Evolutionary conservation across 2,888 invertebrate species (phyloP), one percentile per base, ranked within the genome.

Genomic region (Tubiluchus corallicola): DNA sequence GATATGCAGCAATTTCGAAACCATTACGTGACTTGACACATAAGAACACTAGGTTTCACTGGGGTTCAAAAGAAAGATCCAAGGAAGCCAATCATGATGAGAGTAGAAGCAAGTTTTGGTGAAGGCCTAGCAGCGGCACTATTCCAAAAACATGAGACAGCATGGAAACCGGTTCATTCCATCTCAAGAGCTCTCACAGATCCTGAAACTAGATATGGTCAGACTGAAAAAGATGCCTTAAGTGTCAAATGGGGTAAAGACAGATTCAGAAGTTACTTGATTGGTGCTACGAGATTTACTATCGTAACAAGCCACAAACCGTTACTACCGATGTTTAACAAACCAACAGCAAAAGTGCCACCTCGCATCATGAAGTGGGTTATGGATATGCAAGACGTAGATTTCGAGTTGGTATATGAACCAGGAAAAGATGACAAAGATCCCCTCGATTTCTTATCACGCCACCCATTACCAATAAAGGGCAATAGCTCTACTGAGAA

Each of bases 221-320:
- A 51, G 29, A 29, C 29, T 29, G 29, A 40, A 49, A 50, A 19
- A 17, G 53, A 56, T 42, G 47, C 51, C 41, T 46, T 55, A 18
- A 54, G 53, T 4, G 50, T 56, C 3, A 51, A 54, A 1, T 56
- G 52, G 54, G 51, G 51, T 3, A 53, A 51, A 37, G 54, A 57
- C 46, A 54, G 55, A 40, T 58, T 54, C 46, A 50, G 54, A 29
- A 18, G 54, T 17, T 57, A 53, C 39, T 39, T 57, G 3, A 51
- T 49, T 43, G 57, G 57, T 20, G n/a, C n/a, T n/a, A 29, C n/a
- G 9, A 41, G 46, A 19, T 53, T 58, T 44, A 45, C n/a, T 9
- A 40, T 58, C 2, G 21, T 51, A 38, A 54, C 52, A 4, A 55
- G 56, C 42, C 56, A 57, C 45, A 53, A 54, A 46, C 53, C 57